A percentile compares a stretch with the other conserved stretches of the same genome.
Evolutionary conservation across 2,888 invertebrate species (phyloP).

Genomic region (Scaptomyza reducta): DNA sequence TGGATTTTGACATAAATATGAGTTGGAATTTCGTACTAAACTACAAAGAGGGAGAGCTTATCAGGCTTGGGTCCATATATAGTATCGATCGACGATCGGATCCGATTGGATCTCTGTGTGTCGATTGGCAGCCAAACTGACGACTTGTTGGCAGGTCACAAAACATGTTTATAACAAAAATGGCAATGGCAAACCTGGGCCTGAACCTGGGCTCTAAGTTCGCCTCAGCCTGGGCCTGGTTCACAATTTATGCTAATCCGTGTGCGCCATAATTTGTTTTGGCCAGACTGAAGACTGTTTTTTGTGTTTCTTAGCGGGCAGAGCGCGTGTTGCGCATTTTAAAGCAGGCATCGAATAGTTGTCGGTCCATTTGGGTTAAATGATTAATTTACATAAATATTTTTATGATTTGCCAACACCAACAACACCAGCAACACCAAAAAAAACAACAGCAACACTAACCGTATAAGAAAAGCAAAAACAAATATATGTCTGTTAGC

Average conservation of each 20-base stretch:
- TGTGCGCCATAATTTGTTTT: slow-evolving; percentile 74
- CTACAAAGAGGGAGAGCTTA: slow-evolving; percentile 56
- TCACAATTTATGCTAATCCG: slow-evolving; percentile 78
- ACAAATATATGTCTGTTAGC: slow-evolving; percentile 21
- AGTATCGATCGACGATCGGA: slow-evolving; percentile 42
- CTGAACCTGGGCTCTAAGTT: slow-evolving; percentile 10
- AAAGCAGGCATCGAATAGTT: slow-evolving; percentile 64
- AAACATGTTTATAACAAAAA: slow-evolving; percentile 41
- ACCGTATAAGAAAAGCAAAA: slow-evolving; percentile 5
- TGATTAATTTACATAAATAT: slow-evolving; percentile 81
- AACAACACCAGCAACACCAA: slow-evolving; percentile 28
- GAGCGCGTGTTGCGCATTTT: slow-evolving; percentile 78
- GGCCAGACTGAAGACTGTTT: slow-evolving; percentile 42
- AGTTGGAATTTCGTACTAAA: slow-evolving; percentile 75
- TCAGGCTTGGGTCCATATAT: slow-evolving; percentile 59
- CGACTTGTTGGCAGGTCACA: slow-evolving; percentile 68
- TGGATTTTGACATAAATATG: slow-evolving; percentile 80
- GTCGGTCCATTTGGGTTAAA: slow-evolving; percentile 77
- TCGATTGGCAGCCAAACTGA: slow-evolving; percentile 63
- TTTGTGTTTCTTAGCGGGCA: slow-evolving; percentile 40
- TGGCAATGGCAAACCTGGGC: slow-evolving; percentile 7
- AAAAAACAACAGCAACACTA: slow-evolving; percentile 30
- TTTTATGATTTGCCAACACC: slow-evolving; percentile 76
- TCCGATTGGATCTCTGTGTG: slow-evolving; percentile 22
- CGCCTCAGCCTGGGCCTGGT: slow-evolving; percentile 28